Conservation (phyloP, 2,113 vertebrate genomes). For the Paraplagusia blochii region DNA sequence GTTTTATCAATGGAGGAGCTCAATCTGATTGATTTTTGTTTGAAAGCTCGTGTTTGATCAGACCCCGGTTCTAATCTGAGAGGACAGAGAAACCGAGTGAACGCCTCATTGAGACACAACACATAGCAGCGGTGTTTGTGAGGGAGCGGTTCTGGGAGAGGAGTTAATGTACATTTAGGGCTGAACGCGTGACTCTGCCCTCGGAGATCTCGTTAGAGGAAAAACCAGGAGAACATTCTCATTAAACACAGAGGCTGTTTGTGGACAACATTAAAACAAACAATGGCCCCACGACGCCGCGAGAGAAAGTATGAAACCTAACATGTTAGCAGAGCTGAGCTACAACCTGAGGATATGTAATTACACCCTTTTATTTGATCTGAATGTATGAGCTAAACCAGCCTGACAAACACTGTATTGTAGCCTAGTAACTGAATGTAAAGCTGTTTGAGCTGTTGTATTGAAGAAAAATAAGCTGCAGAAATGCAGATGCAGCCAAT, state of each 20-base stretch:
- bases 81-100: neutral
- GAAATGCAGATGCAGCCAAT: too few species aligned
- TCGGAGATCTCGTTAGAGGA: constrained; percentile 17
- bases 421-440: too few species aligned
- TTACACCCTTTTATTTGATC: constrained; percentile 15
- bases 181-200: constrained; percentile 8
- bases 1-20: constrained; percentile 45
- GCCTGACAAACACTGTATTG: too few species aligned
- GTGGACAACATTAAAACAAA: neutral
- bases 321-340: neutral
- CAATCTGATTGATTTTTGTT: constrained; percentile 56
- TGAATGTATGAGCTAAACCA: neutral
- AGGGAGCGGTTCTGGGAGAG: neutral
- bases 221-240: constrained; percentile 3
- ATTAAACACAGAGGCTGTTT: constrained; percentile 6
- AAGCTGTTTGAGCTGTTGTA: too few species aligned
- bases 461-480: too few species aligned
- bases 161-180: constrained; percentile 21
- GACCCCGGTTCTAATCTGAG: constrained; percentile 21
- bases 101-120: constrained; percentile 1
- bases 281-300: constrained; percentile 1
- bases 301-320: constrained; percentile 2
- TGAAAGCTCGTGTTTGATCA: constrained; percentile 41
- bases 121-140: neutral
- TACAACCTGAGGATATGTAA: constrained; percentile 24